Percentiles rank a stretch among this genome's conserved stretches.
Conservation (phyloP, 2,113 vertebrate species). For the Oncorhynchus mykiss region DNA sequence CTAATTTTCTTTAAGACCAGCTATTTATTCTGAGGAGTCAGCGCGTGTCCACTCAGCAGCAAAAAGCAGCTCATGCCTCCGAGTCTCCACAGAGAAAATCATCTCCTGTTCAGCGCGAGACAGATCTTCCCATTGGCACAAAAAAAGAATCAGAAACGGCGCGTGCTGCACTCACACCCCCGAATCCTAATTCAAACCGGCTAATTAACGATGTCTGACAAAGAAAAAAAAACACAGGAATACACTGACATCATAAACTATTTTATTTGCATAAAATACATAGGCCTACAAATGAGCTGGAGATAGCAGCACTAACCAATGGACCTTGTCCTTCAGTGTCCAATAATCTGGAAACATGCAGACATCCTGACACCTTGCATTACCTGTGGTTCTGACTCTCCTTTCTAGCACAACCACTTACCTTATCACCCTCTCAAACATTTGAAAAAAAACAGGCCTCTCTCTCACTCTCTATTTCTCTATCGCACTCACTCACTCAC, state of each 20-base stretch:
- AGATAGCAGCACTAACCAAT: background rate
- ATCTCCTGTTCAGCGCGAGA: constrained; percentile 24
- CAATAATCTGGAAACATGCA: too few relatives aligned
- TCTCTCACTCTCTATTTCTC: background rate
- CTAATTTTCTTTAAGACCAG: constrained; percentile 46
- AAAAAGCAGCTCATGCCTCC: constrained; percentile 54
- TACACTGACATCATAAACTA: background rate
- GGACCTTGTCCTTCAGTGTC: too few relatives aligned
- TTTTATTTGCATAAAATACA: background rate
- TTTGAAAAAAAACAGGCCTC: too few relatives aligned
- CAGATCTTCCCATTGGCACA: constrained; percentile 4
- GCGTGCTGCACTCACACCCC: constrained; percentile 5
- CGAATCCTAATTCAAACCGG: constrained; percentile 24
- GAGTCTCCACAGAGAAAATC: constrained; percentile 43
- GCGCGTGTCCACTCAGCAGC: constrained; percentile 56
- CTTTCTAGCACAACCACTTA: too few relatives aligned
- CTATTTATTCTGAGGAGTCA: constrained; percentile 61
- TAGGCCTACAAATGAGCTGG: background rate
- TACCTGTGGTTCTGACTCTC: too few relatives aligned
- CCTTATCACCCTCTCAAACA: too few relatives aligned
- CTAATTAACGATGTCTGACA: constrained; percentile 16
- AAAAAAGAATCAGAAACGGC: background rate
- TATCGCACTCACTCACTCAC: background rate
- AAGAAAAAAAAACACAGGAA: background rate
- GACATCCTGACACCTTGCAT: background rate